Evolutionary conservation across 2,113 vertebrate species (phyloP), one percentile per base, ranked within the genome.

Genomic region (Amazona vittata): DNA sequence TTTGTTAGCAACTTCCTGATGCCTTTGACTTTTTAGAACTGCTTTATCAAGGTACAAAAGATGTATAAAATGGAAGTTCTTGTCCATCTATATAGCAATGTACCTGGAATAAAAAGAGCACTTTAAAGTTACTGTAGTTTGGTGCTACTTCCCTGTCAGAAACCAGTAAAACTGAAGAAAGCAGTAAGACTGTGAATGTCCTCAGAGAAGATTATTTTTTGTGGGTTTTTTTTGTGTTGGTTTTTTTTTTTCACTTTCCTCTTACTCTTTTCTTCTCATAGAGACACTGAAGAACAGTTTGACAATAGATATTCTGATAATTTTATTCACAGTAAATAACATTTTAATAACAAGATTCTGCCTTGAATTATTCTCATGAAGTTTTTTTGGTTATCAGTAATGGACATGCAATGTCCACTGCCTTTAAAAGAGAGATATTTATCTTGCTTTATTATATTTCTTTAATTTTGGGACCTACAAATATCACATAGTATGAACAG

Each of bases 371-470:
- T 77, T 57, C 28, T 62, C 15, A 0, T 47, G 16, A 37, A 20
- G 13, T 39, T 63, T 57, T 26, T 63, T 35, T 29, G 9, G 18
- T 55, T 80, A n/a, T 28, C 10, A 43, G 5, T 74, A 63, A 68
- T 3, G 3, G 9, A 33, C 0, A 0, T 73, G 22, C 10, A 55
- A 68, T 12, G 11, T 29, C 39, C 3, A 12, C 10, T 68, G 26
- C 6, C 15, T 74, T 74, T 74, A 53, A 68, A 68, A 79, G 18
- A 68, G 3, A 49, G 4, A 44, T 77, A 33, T 53, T 65, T 62
- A 33, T 11, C 31, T 50, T 21, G 11, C 26, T 69, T 75, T 69
- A 26, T 62, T 69, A 12, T n/a, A 57, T 64, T 75, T 84, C 2
- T 55, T 50, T 83, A 35, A 11, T 59, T 75, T 94, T 76, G 7